A percentile compares a stretch with the other conserved stretches of the same genome.
phyloP scores from a whole-genome alignment of 1,140 invertebrate species.

The Asbolus verrucosus region DNA sequence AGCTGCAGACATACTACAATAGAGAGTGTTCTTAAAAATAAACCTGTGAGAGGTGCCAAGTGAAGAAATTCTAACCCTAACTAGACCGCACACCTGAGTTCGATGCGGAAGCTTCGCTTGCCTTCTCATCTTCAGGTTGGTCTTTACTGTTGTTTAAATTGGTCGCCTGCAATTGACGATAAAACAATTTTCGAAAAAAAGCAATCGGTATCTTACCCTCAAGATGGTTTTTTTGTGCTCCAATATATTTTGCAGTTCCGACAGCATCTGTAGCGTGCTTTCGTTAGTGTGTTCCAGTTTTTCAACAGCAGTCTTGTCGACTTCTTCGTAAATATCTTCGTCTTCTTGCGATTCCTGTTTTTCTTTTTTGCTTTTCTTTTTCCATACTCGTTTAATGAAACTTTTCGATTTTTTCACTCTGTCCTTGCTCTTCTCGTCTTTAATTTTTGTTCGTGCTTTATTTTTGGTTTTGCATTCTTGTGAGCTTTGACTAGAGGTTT shows the following conservation, averaged over 20 bases:
- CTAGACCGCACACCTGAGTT: slow-evolving; percentile 10
- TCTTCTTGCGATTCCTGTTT: slow-evolving; percentile 47
- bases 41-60: slow-evolving; percentile 30
- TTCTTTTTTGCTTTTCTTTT: slow-evolving; percentile 47
- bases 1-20: background rate
- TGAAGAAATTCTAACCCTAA: slow-evolving; percentile 21
- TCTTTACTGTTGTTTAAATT: background rate
- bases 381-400: slow-evolving; percentile 55
- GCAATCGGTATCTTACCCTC: slow-evolving; percentile 4
- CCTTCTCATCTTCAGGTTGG: background rate
- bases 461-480: slow-evolving; percentile 40
- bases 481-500: slow-evolving; percentile 12
- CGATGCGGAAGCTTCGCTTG: background rate
- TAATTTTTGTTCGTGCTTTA: slow-evolving; percentile 44
- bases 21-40: slow-evolving; percentile 2
- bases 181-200: no score
- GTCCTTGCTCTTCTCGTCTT: no score
- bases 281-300: slow-evolving; percentile 47
- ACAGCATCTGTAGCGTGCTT: slow-evolving; percentile 49
- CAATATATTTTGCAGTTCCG: slow-evolving; percentile 52
- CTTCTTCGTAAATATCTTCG: slow-evolving; percentile 49
- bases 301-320: slow-evolving; percentile 35
- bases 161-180: background rate
- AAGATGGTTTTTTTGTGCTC: slow-evolving; percentile 44
- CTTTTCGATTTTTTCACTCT: slow-evolving; percentile 52